phyloP scores from a whole-genome alignment of 2,113 vertebrate genomes.

The Octodon degus region DNA sequence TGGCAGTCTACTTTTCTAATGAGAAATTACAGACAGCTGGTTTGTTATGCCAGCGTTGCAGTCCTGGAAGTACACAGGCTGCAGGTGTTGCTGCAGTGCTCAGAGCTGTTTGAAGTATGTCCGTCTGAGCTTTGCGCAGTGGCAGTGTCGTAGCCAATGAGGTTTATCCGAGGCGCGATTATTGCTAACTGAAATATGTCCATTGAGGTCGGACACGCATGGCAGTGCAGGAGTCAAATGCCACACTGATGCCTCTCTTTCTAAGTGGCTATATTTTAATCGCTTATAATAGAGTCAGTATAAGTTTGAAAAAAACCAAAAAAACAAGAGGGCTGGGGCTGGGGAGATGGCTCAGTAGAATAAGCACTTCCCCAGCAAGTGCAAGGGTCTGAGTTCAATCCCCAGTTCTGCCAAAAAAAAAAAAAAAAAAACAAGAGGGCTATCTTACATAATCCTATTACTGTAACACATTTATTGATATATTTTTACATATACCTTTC shows the following conservation, averaged over 20 bases:
- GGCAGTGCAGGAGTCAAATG: background rate
- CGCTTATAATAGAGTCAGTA: background rate
- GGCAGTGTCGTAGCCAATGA: too few relatives aligned
- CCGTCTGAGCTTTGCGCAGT: too few relatives aligned
- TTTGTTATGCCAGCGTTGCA: background rate
- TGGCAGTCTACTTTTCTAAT: background rate
- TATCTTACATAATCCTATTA: background rate
- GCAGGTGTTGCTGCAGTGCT: background rate
- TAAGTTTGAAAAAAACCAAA: background rate
- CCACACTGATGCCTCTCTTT: background rate
- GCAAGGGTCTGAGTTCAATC: too few relatives aligned
- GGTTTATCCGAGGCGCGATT: too few relatives aligned
- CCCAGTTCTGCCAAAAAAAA: too few relatives aligned
- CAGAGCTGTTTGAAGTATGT: slow-evolving; percentile 3
- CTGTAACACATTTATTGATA: slow-evolving; percentile 1
- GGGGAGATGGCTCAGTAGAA: too few relatives aligned
- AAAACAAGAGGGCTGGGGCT: too few relatives aligned
- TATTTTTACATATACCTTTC: background rate
- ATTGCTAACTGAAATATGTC: too few relatives aligned
- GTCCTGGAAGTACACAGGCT: background rate
- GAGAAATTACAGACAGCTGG: background rate
- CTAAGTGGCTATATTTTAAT: background rate
- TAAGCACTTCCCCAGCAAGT: too few relatives aligned
- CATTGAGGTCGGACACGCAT: background rate
- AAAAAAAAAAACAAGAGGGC: background rate